These are phyloP conservation scores for Genyomyrus donnyi DNA, from an alignment of 2,113 vertebrate species.

Conservation along the genomic window DNA sequence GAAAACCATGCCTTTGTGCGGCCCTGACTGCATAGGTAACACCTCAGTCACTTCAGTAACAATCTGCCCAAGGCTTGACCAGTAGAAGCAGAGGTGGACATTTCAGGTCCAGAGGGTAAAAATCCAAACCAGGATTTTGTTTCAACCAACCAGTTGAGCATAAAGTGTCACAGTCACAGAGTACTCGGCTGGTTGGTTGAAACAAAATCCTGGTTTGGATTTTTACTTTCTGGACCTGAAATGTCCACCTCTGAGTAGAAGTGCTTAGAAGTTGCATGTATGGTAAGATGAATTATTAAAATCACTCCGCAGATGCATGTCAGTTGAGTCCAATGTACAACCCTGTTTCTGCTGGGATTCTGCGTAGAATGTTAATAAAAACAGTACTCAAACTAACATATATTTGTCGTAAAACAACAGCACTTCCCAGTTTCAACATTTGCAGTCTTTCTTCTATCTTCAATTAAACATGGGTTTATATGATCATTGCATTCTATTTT, in stretches of 20 bases:
- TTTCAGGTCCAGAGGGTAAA: too few relatives aligned
- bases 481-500: background rate
- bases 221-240: too few relatives aligned
- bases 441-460: background rate
- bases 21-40: background rate
- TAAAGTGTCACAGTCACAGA: too few relatives aligned
- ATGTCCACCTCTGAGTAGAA: background rate
- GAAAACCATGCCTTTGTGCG: background rate
- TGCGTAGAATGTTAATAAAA: background rate
- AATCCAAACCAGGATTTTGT: too few relatives aligned
- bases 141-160: too few relatives aligned
- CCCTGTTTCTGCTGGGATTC: background rate
- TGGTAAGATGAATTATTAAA: background rate
- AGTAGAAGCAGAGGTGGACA: background rate
- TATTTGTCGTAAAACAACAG: background rate
- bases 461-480: background rate
- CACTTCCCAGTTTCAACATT: background rate
- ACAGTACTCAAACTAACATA: background rate
- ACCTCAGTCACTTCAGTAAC: background rate
- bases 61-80: background rate
- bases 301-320: background rate
- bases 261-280: background rate
- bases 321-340: background rate
- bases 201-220: too few relatives aligned
- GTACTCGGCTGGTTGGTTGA: too few relatives aligned